phyloP scores from a whole-genome alignment of 2,113 vertebrate genomes.

The Orcinus orca region DNA sequence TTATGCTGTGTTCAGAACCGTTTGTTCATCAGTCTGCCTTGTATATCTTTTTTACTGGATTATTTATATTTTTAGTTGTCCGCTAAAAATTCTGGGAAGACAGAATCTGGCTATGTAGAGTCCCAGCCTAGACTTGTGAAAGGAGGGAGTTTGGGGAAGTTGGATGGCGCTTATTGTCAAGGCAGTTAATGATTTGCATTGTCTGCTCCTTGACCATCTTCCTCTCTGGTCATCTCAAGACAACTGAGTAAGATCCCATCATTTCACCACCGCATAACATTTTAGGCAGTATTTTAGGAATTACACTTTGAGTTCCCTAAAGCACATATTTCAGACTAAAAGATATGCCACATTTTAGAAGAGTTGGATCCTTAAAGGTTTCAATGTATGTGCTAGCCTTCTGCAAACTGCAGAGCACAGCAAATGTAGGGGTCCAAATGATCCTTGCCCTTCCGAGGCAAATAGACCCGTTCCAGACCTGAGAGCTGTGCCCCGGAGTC shows the following conservation, averaged over 20 bases:
- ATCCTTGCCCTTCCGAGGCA: background rate
- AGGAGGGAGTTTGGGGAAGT: background rate
- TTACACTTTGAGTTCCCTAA: background rate
- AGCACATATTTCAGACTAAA: background rate
- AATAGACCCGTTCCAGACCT: background rate
- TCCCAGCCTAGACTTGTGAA: background rate
- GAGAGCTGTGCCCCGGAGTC: fast-evolving
- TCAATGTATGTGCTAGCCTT: background rate
- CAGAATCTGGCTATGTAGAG: background rate
- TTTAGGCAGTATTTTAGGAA: background rate
- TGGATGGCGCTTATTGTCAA: background rate
- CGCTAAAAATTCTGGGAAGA: background rate
- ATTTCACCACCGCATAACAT: background rate
- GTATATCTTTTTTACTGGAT: background rate
- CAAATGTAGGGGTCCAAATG: background rate
- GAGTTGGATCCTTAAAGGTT: background rate
- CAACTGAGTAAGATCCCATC: background rate
- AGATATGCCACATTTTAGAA: background rate
- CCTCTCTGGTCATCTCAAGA: background rate
- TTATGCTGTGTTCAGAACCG: background rate
- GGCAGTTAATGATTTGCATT: background rate
- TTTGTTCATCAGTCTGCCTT: background rate
- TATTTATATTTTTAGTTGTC: background rate
- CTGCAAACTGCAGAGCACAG: background rate
- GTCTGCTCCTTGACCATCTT: background rate